Conservation (phyloP, 2,113 vertebrate genomes). For the Neolamprologus ventralis region DNA sequence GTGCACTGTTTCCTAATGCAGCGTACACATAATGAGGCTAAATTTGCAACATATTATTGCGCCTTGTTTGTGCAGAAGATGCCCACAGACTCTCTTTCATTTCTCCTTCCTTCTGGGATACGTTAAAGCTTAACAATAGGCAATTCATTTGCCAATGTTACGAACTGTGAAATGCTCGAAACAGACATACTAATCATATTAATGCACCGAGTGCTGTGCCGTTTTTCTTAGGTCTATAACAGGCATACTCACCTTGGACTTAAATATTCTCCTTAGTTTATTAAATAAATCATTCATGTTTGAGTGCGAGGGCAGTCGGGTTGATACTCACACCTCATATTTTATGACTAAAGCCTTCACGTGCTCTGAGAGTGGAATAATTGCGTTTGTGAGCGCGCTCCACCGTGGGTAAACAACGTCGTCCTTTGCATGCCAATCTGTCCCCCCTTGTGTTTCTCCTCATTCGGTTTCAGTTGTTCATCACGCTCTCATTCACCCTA, state of each 20-base stretch:
- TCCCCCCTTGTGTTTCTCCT: not conserved
- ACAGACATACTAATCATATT: slow-evolving; percentile 30
- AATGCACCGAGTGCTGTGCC: not conserved
- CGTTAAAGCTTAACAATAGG: slow-evolving; percentile 4
- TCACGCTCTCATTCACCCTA: not conserved
- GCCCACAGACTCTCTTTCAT: slow-evolving; percentile 25
- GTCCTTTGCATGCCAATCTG: not conserved
- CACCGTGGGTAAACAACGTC: not conserved
- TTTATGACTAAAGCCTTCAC: slow-evolving; percentile 5
- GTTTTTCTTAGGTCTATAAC: not conserved
- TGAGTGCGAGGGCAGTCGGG: not conserved
- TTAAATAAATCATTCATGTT: slow-evolving; percentile 11
- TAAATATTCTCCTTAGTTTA: slow-evolving; percentile 3
- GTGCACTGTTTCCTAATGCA: slow-evolving; percentile 29
- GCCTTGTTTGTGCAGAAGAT: slow-evolving; percentile 10
- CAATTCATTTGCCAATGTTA: slow-evolving; percentile 23
- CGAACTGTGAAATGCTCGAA: slow-evolving; percentile 27
- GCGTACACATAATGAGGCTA: slow-evolving; percentile 31
- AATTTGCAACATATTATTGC: not conserved
- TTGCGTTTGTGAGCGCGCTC: not conserved
- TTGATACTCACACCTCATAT: slow-evolving; percentile 1
- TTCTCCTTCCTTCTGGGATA: slow-evolving; percentile 16
- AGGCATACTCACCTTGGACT: slow-evolving; percentile 17
- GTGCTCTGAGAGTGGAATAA: not conserved
- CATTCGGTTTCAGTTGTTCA: not conserved